Evolutionary conservation across 2,797 vertebrate species (phyloP), one percentile per base, ranked within the genome.

Genomic region (Eptatretus atami): DNA sequence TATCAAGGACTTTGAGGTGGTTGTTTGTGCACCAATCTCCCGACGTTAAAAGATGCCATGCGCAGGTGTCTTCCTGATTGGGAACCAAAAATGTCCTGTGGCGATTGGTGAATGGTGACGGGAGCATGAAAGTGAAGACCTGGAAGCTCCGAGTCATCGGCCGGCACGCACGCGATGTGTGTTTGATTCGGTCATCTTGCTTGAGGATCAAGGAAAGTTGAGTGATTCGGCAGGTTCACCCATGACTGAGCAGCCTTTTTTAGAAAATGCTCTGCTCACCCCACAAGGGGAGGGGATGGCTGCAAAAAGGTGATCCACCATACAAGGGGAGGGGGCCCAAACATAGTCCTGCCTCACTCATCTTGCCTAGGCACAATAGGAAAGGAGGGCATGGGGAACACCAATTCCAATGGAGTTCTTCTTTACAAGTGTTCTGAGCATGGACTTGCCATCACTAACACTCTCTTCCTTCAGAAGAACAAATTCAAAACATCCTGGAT

Each of bases 401-500:
- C 11, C 11, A 60, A 60, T 24, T 60, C 55, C 15, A 60, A 60
- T 60, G 55, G 55, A 60, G 55, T 60, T 60, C 55, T 60, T 14
- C 54, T 57, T n/a, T 9, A 60, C 11, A 60, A 60, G 12, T 60
- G 55, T 60, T 9, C 11, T 9, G 15, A 60, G 11, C 11, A 10
- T 60, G 55, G 24, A 15, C 55, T 60, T 24, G 24, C 24, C 55
- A 12, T 60, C 55, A 60, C 24, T 24, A 60, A 60, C 55, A 60
- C 11, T 15, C 15, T 24, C 24, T 12, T 24, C 55, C 55, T 6
- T 60, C 55, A 60, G 6, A 60, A n/a, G 15, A 60, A 24, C 55
- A 60, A 60, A 60, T 60, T 60, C 55, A n/a, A 60, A 60, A 60
- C 55, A 60, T 60, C 55, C 2, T 60, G 55, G 9, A 60, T 60